Evolutionary conservation across 2,113 vertebrate species (phyloP), one percentile per base, ranked within the genome.

Genomic region (Brienomyrus longianalis): DNA sequence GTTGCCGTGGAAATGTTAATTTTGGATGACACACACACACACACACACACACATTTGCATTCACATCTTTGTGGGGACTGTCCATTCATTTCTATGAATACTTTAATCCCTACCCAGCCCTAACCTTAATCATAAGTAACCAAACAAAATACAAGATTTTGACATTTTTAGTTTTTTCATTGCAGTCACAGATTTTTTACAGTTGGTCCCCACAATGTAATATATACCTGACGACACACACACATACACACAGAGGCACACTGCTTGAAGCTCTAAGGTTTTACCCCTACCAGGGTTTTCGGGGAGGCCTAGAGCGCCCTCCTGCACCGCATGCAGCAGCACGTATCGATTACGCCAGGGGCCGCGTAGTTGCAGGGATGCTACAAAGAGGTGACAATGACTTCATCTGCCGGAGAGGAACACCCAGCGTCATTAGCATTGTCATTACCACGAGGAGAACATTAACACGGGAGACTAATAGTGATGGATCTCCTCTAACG

Each of bases 391-490:
- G 23, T 89, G 89, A 43, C 80, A 48, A 62, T 89, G 89, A 89
- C 80, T 89, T 89, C 80, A 89, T 89, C 80, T 56, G 35, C 80
- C 59, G 7, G 23, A 59, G 52, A 62, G 89, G 89, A 89, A 13
- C 51, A 54, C 35, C 27, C 23, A 85, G 43, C 2, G 52, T 80
- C 89, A 89, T 89, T 89, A 89, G 52, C 80, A 17, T 3, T 59
- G 80, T 89, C 80, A 89, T 89, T 89, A 89, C 50, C 89, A 48
- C 52, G 11, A 39, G 77, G 74, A 74, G 35, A 35, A 27, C 88
- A 89, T 83, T 84, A 83, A 17, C 50, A 52, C 51, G 13, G 88
- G 52, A 62, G 80, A 62, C 77, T 85, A 62, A 84, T n/a, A 47
- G 39, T 56, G 89, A 89, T 62, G 89, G 54, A 62, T 89, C 35